Base-by-base conservation (phyloP, 2,797 vertebrate genomes). In the Capromys pilorides region DNA sequence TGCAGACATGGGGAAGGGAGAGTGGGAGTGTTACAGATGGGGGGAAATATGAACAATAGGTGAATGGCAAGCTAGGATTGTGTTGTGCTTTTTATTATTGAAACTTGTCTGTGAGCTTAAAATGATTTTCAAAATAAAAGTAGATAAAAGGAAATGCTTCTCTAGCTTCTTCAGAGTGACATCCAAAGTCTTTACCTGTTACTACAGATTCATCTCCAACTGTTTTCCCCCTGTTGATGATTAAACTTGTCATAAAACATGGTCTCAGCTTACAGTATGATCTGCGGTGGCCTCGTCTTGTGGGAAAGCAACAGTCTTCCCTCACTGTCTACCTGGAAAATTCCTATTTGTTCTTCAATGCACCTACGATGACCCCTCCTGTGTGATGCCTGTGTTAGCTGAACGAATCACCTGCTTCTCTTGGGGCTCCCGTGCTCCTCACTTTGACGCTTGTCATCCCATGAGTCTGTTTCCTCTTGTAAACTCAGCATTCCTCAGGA, bases 391-490 rank as follows among this genome's bases (percentile, higher is more conserved):
- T 71, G 11, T 67, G 41, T 36, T 85, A 16, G n/a, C 57, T 64
- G 75, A 84, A 10, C 59, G 45, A 71, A 75, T 39, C 67, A 11
- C 21, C 26, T 31, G 26, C 14, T 14, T 57, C 2, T 31, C 24
- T 22, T 80, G 13, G 16, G 24, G 13, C 69, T 64, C 41, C 77
- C n/a, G 24, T 39, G 75, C 54, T 86, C 61, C 79, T 85, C 59
- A 39, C 67, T 91, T 69, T 57, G 77, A 67, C 22, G 28, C 36
- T 54, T 59, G 31, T 73, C 26, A 8, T 13, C 22, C 16, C 61
- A 84, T 89, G 33, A 71, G 49, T 90, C 88, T 51, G 11, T 59
- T 59, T 95, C 82, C 36, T 79, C 31, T 84, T 21, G 54, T 86
- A 81, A 51, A 80, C 59, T 75, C 62, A 11, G 28, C 85, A 54